Evolutionary conservation across 2,888 invertebrate genomes (phyloP), one percentile per base, ranked within the genome.

Genomic region (Dolichomitus sp.): DNA sequence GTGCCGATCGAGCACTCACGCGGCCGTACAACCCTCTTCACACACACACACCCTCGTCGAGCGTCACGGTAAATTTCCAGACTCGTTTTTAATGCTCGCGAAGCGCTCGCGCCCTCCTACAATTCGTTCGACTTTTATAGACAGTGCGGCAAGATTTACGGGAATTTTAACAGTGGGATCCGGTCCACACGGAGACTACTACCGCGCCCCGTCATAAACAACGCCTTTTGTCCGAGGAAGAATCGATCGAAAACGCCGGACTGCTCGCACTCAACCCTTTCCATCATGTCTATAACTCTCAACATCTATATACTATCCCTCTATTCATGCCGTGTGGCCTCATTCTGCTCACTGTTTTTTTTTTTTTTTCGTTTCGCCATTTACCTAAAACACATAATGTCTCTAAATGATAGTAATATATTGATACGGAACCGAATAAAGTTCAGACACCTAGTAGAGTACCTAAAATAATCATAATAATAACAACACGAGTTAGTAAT

Each of bases 51-150:
- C 42, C 72, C 59, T 70, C 74, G 81, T 70, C 79, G 72, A 75
- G 9, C 78, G 66, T 80, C 80, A 80, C 80, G 73, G 82, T 85
- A 85, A 83, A 85, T 84, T 85, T 69, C 74, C 57, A 69, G 83
- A 73, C 65, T 42, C 77, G 74, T 77, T 83, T 85, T 86, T 84
- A 66, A 65, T 54, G 59, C 61, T 76, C 77, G 63, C 72, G 73
- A 83, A 81, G 78, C 84, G 63, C 68, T 75, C 59, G 19, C 75
- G 52, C 73, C 30, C 37, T 81, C 85, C 80, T 84, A 86, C 87
- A 85, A 88, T 89, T 90, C 89, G 85, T 88, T 87, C 88, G 88
- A 90, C 89, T 91, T 93, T 91, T 90, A 91, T 91, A 86, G 88
- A 89, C 89, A 90, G 85, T 82, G 75, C 80, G 61, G 72, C 72